phyloP scores from a whole-genome alignment of 2,888 invertebrate species.

The Hartigia nigra region DNA sequence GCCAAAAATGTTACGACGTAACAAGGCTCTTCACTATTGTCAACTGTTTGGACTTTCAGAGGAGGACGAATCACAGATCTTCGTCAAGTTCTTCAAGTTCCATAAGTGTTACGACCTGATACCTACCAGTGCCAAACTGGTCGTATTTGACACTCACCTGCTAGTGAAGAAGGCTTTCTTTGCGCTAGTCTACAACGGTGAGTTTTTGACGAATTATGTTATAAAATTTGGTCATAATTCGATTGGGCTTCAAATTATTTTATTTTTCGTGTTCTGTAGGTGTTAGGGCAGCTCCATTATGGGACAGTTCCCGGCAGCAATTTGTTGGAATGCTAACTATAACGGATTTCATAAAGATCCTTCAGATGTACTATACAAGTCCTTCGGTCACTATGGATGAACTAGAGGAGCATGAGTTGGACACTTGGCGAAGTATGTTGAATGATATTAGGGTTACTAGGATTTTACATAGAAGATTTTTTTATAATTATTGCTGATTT shows the following conservation, averaged over 20 bases:
- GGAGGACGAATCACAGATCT: constrained; percentile 97
- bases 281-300: constrained; percentile 96
- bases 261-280: constrained; percentile 69
- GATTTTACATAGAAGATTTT: not conserved
- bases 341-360: constrained; percentile 98
- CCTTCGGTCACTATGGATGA: constrained; percentile 95
- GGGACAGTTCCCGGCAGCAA: constrained; percentile 92
- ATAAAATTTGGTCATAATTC: not conserved
- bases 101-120: constrained; percentile 99
- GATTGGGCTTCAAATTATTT: constrained; percentile 1
- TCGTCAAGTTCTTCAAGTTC: constrained; percentile 99
- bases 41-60: constrained; percentile 72
- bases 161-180: constrained; percentile 99
- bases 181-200: constrained; percentile 97
- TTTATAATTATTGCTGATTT: not conserved
- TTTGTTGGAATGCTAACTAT: constrained; percentile 99
- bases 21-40: constrained; percentile 49
- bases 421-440: constrained; percentile 90
- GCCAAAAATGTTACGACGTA: constrained; percentile 49
- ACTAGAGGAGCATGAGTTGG: constrained; percentile 95
- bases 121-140: constrained; percentile 98
- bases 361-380: constrained; percentile 97
- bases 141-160: constrained; percentile 98
- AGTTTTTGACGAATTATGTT: constrained; percentile 47
- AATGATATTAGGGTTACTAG: not conserved